Conservation (phyloP, 2,888 invertebrate species). For the Matsumyia berberina region DNA sequence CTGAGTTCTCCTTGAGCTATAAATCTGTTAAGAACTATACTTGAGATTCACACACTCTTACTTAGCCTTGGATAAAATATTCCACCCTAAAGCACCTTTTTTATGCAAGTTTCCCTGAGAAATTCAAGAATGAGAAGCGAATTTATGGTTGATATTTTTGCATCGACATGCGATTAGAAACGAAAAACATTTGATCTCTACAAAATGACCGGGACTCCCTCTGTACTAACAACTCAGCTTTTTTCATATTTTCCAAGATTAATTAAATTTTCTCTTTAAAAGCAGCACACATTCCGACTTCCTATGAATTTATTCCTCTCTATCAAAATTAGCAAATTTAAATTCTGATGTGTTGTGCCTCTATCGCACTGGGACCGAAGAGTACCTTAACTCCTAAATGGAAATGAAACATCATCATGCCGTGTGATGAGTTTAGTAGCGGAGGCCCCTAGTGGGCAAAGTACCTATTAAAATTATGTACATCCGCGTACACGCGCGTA, state of each 20-base stretch:
- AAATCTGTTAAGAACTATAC: too few relatives aligned
- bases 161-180: too few relatives aligned
- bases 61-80: too few relatives aligned
- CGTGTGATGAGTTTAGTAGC: conserved; percentile 55
- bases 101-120: too few relatives aligned
- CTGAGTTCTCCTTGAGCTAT: too few relatives aligned
- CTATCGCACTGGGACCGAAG: not conserved
- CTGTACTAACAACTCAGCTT: not conserved
- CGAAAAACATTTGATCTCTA: not conserved
- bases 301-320: conserved; percentile 15
- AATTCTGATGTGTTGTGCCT: conserved; percentile 35
- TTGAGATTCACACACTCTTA: too few relatives aligned
- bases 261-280: conserved; percentile 43
- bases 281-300: conserved; percentile 3
- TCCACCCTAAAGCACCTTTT: too few relatives aligned
- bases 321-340: conserved; percentile 64
- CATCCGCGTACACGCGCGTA: conserved; percentile 58
- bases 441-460: conserved; percentile 50
- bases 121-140: too few relatives aligned
- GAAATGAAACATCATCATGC: conserved; percentile 60
- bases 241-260: conserved; percentile 54
- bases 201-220: not conserved
- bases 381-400: conserved; percentile 50
- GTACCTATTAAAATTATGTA: conserved; percentile 56
- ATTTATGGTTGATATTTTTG: too few relatives aligned